These are phyloP conservation scores for Zhengitettix transpicula DNA, from an alignment of 2,888 invertebrate genomes.

Conservation along the genomic window DNA sequence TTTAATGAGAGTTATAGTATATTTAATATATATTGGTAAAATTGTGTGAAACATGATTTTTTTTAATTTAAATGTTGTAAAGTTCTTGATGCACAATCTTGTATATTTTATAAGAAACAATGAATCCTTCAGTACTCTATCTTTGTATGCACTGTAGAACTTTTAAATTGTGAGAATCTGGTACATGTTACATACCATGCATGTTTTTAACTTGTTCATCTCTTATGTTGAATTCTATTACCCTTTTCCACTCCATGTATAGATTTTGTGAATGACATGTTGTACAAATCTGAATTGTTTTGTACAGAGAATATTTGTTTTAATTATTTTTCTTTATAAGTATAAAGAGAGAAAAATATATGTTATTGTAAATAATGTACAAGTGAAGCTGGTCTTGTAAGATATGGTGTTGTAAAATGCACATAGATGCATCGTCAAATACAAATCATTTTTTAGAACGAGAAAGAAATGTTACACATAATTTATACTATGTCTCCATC, in stretches of 20 bases:
- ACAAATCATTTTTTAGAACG: constrained; percentile 13
- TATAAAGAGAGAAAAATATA: constrained; percentile 9
- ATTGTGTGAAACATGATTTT: constrained; percentile 4
- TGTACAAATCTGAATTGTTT: constrained; percentile 18
- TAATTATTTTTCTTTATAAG: constrained; percentile 16
- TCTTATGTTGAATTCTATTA: not conserved
- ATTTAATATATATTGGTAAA: not conserved
- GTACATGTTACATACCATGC: constrained; percentile 6
- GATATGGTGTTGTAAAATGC: constrained; percentile 40
- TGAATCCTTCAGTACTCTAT: constrained; percentile 10
- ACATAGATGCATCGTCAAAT: constrained; percentile 26
- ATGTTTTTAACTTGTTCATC: not conserved
- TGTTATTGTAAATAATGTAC: constrained; percentile 22
- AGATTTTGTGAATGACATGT: constrained; percentile 7
- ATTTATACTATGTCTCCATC: not conserved
- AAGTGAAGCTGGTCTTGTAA: constrained; percentile 34
- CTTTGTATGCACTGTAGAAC: constrained; percentile 10
- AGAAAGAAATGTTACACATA: not conserved
- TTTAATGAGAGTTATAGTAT: not conserved
- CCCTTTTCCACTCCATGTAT: not conserved
- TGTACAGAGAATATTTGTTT: constrained; percentile 19
- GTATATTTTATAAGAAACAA: constrained; percentile 8
- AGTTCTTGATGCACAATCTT: not conserved
- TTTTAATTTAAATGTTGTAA: not conserved
- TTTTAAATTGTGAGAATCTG: constrained; percentile 2